These are phyloP conservation scores for Aphaenogaster floridana DNA, from an alignment of 1,140 invertebrate genomes.

Conservation along the genomic window DNA sequence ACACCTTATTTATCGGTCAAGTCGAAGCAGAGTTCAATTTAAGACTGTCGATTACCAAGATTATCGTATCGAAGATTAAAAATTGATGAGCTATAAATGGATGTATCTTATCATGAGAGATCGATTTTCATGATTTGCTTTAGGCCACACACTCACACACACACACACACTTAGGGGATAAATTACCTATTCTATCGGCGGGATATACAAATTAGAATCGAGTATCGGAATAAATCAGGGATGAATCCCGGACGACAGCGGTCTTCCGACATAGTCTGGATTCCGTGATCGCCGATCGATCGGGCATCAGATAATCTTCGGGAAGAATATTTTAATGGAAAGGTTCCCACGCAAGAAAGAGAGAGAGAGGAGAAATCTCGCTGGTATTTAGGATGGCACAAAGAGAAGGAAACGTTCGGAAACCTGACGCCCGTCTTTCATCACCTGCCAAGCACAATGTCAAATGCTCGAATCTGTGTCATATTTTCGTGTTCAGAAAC, in stretches of 20 bases:
- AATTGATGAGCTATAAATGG: slow-evolving; percentile 28
- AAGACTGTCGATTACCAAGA: not conserved
- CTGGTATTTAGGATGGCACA: slow-evolving; percentile 42
- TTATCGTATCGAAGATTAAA: slow-evolving; percentile 23
- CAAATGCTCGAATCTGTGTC: slow-evolving; percentile 20
- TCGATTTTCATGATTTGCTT: slow-evolving; percentile 27
- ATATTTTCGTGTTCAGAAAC: slow-evolving; percentile 18
- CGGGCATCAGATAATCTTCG: slow-evolving; percentile 44
- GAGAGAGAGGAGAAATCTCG: not conserved
- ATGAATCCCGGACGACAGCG: slow-evolving; percentile 2
- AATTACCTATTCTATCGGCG: slow-evolving; percentile 7
- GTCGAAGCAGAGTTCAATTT: not conserved
- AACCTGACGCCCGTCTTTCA: slow-evolving; percentile 49
- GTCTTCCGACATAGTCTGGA: slow-evolving; percentile 16
- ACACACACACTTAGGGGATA: not conserved
- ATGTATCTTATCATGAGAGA: slow-evolving; percentile 22
- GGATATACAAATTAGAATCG: slow-evolving; percentile 41
- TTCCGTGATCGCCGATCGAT: slow-evolving; percentile 54
- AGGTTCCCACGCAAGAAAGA: slow-evolving; percentile 15
- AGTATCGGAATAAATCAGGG: slow-evolving; percentile 52
- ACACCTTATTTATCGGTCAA: slow-evolving; percentile 34
- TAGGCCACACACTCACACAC: not conserved
- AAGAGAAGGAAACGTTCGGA: slow-evolving; percentile 49
- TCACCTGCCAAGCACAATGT: slow-evolving; percentile 9
- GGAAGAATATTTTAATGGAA: slow-evolving; percentile 57